A percentile compares a stretch with the other conserved stretches of the same genome.
These are phyloP conservation scores for Pseudocheirus occidentalis DNA, from an alignment of 2,797 vertebrate species.

Conservation along the genomic window DNA sequence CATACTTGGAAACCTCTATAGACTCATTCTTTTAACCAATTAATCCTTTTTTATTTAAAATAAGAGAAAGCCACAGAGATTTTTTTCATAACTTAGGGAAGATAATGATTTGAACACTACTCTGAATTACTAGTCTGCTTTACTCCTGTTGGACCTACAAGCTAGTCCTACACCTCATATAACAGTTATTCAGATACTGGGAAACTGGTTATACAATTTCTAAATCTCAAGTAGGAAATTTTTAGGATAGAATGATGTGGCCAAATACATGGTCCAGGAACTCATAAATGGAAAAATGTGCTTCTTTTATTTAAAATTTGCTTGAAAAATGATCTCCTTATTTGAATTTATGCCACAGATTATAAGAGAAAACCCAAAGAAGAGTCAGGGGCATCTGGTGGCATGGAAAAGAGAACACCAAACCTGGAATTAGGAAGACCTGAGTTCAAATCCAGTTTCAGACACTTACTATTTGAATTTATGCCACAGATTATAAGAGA, in stretches of 20 bases:
- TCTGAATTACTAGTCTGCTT: neutral
- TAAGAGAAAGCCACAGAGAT: neutral
- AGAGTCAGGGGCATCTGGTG: neutral
- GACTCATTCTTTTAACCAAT: slow-evolving; percentile 30
- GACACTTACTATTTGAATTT: neutral
- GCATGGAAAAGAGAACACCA: neutral
- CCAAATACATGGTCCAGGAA: slow-evolving; percentile 4
- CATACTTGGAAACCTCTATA: slow-evolving; percentile 31
- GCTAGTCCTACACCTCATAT: slow-evolving; percentile 13
- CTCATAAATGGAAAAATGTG: neutral
- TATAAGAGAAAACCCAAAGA: neutral
- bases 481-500: neutral
- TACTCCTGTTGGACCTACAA: neutral
- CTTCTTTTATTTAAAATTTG: slow-evolving; percentile 36
- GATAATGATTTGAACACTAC: slow-evolving; percentile 21
- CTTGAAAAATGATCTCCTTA: slow-evolving; percentile 49
- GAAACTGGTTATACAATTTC: slow-evolving; percentile 6
- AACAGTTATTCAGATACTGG: neutral
- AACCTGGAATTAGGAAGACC: neutral
- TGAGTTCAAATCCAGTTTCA: neutral
- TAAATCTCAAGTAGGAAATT: slow-evolving; percentile 26
- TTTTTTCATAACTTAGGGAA: slow-evolving; percentile 30
- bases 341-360: neutral
- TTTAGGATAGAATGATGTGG: neutral
- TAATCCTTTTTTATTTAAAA: slow-evolving; percentile 39